Evolutionary conservation across 2,113 vertebrate genomes (phyloP).

Genomic region (Lutjanus erythropterus): DNA sequence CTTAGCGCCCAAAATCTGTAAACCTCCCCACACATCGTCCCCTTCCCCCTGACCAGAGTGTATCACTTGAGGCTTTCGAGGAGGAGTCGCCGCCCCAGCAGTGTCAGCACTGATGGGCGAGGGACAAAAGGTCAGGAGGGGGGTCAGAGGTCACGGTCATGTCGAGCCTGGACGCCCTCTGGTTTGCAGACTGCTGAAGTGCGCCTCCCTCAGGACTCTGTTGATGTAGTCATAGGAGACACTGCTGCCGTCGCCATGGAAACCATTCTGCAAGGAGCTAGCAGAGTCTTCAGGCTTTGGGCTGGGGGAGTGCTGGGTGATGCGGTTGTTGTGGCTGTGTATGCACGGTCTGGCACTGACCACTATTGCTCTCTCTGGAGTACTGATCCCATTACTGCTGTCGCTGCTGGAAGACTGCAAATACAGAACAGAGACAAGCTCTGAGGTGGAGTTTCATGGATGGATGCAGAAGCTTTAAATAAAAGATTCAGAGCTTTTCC

Average conservation of each 20-base stretch:
- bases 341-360: conserved; percentile 67
- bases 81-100: conserved; percentile 42
- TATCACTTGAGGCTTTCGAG: conserved; percentile 48
- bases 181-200: conserved; percentile 96
- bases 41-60: conserved; percentile 30
- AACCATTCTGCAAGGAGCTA: conserved; percentile 71
- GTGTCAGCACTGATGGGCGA: conserved; percentile 62
- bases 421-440: conserved; percentile 32
- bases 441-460: conserved; percentile 15
- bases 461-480: conserved; percentile 32
- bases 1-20: conserved; percentile 63
- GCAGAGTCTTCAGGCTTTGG: conserved; percentile 73
- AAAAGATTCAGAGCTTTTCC: conserved; percentile 36
- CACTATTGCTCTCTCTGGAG: conserved; percentile 77
- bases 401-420: conserved; percentile 86
- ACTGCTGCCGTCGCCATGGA: conserved; percentile 74
- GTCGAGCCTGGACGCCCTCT: conserved; percentile 87
- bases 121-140: conserved; percentile 85
- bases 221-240: conserved; percentile 90
- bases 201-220: conserved; percentile 96
- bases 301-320: conserved; percentile 72
- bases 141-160: conserved; percentile 73
- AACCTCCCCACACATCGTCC: conserved; percentile 65
- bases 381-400: conserved; percentile 83
- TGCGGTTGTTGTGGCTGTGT: conserved; percentile 74